Evolutionary conservation across 2,797 vertebrate species (phyloP).

Genomic region (Crax fasciolata): DNA sequence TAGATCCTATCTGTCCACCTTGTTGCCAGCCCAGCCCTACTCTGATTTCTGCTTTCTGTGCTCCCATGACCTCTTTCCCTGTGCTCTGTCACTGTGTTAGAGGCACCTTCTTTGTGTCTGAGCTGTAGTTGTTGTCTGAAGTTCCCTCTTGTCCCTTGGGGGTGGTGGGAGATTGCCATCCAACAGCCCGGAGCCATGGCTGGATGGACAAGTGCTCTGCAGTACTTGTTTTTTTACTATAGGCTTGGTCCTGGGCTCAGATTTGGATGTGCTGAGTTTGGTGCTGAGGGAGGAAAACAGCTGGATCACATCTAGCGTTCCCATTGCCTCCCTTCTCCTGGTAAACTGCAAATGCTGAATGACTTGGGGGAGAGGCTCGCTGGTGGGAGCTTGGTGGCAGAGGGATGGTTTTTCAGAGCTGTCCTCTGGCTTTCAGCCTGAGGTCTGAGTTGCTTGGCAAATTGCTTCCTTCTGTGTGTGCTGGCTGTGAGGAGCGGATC

Average conservation of each 20-base stretch:
- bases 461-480: background rate
- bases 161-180: background rate
- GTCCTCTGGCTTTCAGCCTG: slow-evolving; percentile 48
- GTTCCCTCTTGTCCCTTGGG: background rate
- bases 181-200: background rate
- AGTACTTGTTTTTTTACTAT: background rate
- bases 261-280: rapidly evolving
- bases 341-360: background rate
- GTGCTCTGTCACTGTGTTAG: background rate
- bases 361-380: slow-evolving; percentile 1
- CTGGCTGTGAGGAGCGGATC: background rate
- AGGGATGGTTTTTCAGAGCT: slow-evolving; percentile 39
- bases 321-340: background rate
- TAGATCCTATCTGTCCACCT: background rate
- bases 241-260: background rate
- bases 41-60: background rate
- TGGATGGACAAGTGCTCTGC: background rate
- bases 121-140: background rate
- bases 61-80: background rate
- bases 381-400: slow-evolving; percentile 45
- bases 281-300: background rate
- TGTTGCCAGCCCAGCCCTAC: background rate
- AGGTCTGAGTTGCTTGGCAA: slow-evolving; percentile 39
- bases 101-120: background rate
- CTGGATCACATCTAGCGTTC: slow-evolving; percentile 43